Evolutionary conservation across 1,140 invertebrate genomes (phyloP), one percentile per base, ranked within the genome.

Genomic region (Drosophila lacertosa): DNA sequence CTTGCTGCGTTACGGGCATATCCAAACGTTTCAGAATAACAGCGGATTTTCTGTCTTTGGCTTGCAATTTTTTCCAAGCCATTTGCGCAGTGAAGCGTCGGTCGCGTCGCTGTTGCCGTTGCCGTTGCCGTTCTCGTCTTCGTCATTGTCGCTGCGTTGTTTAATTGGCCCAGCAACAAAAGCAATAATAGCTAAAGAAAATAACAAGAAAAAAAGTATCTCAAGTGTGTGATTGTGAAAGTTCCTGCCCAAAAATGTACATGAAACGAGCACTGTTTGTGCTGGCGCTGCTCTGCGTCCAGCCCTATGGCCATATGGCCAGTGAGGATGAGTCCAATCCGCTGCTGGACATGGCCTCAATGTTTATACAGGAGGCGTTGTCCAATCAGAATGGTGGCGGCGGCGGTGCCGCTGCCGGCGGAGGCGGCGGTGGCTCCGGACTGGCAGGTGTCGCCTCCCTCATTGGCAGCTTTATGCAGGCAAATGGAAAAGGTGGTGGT

Each of bases 391-490:
- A 92, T 16, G 82, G 90, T 3, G 92, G 91, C 39, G 91, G 90
- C 16, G 69, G 77, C 29, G 83, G 84, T 20, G 20, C 91, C 47
- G 92, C 75, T n/a, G 91, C 89, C 0, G 78, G 53, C 0, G 74
- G 54, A 0, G 93, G 92, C 1, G 92, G 91, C 7, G 93, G 92
- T 2, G 92, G 91, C 13, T 75, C 72, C 59, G 90, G 86, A 4
- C 33, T 91, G 15, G 89, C 88, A 9, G 84, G 90, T 16, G 77
- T 91, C 32, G 91, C 91, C 4, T 90, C 90, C 0, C 88, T 94
- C 0, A 75, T 94, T n/a, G 92, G 93, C 4, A 92, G 74, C 26
- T 90, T 94, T 4, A 93, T 94, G 92, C 93, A 94, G 70, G 92
- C 93, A 22, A 93, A 93, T 35, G 92, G 91, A 26, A 93, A 68